Percentiles rank a stretch among this genome's conserved stretches.
phyloP scores from a whole-genome alignment of 2,888 invertebrate species.

The Proisotoma minuta region DNA sequence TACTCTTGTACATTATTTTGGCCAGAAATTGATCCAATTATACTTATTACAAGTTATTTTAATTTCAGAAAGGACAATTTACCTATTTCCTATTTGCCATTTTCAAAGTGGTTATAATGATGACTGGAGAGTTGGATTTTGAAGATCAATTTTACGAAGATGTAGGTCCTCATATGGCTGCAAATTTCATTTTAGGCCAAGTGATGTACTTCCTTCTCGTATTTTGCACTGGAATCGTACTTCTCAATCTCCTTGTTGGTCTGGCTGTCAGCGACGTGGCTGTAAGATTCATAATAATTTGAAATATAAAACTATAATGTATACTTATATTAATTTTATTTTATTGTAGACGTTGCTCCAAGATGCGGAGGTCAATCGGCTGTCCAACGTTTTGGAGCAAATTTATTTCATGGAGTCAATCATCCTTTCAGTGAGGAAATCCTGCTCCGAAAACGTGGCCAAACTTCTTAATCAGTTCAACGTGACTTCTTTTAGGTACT shows the following conservation, averaged over 20 bases:
- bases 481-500: conserved; percentile 29
- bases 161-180: conserved; percentile 23
- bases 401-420: conserved; percentile 34
- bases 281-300: too few species aligned
- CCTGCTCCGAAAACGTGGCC: conserved; percentile 18
- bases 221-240: conserved; percentile 34
- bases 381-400: conserved; percentile 32
- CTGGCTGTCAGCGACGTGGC: conserved; percentile 39
- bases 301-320: too few species aligned
- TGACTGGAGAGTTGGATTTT: conserved; percentile 40
- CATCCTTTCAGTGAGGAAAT: conserved; percentile 13
- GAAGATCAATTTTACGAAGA: conserved; percentile 37
- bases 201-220: conserved; percentile 33
- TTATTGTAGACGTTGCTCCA: conserved; percentile 31
- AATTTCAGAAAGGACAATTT: conserved; percentile 35
- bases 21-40: background rate
- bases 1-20: background rate
- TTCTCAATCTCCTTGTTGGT: conserved; percentile 40
- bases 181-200: conserved; percentile 30
- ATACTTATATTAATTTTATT: background rate
- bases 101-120: conserved; percentile 36
- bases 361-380: conserved; percentile 35
- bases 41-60: background rate
- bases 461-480: conserved; percentile 24
- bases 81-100: conserved; percentile 33